Conservation (phyloP, 2,113 vertebrate genomes). For the Scolopax mira region DNA sequence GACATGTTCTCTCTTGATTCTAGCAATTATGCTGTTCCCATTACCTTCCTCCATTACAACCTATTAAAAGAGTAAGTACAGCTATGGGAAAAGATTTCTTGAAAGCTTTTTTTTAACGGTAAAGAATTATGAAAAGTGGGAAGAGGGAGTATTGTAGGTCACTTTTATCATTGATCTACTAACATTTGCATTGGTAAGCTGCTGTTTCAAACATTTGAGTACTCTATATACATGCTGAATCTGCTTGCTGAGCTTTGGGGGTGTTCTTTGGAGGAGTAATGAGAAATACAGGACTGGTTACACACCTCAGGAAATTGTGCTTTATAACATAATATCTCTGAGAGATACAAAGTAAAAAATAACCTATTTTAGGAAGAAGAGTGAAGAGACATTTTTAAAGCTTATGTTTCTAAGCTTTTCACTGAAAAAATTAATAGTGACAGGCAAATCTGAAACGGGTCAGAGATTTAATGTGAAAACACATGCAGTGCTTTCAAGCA, state of each 20-base stretch:
- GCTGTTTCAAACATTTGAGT: neutral
- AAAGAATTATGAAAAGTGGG: neutral
- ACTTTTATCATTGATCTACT: neutral
- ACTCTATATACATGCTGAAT: neutral
- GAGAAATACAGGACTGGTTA: neutral
- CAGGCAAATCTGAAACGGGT: neutral
- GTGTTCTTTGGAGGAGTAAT: neutral
- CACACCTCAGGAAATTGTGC: neutral
- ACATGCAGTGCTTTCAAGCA: neutral
- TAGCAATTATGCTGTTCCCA: neutral
- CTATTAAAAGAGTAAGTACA: neutral
- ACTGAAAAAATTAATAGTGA: neutral
- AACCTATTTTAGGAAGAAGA: neutral
- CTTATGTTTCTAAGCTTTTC: neutral
- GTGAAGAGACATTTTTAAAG: neutral
- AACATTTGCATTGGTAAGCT: neutral
- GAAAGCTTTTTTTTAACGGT: neutral
- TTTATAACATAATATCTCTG: neutral
- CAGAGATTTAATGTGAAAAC: neutral
- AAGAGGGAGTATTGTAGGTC: neutral
- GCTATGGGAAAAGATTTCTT: neutral
- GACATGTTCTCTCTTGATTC: neutral
- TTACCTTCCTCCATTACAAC: neutral
- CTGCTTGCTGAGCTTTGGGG: neutral
- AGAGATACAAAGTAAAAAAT: neutral